Evolutionary conservation across 1,140 invertebrate genomes (phyloP), one percentile per base, ranked within the genome.

Genomic region (Archivesica marissinica): DNA sequence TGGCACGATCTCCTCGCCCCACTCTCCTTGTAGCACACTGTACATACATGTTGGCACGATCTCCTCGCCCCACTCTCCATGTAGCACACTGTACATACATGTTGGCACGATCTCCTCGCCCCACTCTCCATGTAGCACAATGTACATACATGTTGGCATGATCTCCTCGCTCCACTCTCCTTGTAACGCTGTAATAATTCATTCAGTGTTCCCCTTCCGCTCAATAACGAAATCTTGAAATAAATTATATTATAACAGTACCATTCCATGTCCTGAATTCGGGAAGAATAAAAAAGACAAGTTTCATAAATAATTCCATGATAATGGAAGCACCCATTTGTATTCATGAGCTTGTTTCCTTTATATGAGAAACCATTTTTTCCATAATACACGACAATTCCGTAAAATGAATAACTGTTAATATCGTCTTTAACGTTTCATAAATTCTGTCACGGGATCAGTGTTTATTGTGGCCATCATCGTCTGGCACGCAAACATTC

Each of bases 341-440:
- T 59, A 59, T 59, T 59, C 54, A 59, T 59, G 54, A 59, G 54
- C 54, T 28, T 23, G 54, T 28, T 59, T 28, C 54, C 54, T 28
- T 59, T 59, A 7, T 3, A 28, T 9, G 15, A 2, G 3, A 28
- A 23, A 6, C n/a, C 25, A 20, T 59, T 59, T 23, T 59, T 59
- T 59, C 23, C 54, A 2, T 3, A 59, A 28, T 28, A 59, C 54
- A 59, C 25, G 33, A 59, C 17, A 59, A 59, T 59, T 23, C 25
- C 25, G 33, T 59, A 59, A 59, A 59, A 28, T 28, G 54, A 59
- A 59, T 59, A 28, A 59, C 54, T 59, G 54, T 59, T 59, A 28
- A 59, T 59, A 28, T 59, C 3, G 25, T 59, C 54, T 59, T 25
- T 28, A 59, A 59, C n/a, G 54, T 28, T 59, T 59, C 54, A 59